These are phyloP conservation scores for Marmota flaviventris DNA, from an alignment of 2,113 vertebrate species.

Conservation along the genomic window DNA sequence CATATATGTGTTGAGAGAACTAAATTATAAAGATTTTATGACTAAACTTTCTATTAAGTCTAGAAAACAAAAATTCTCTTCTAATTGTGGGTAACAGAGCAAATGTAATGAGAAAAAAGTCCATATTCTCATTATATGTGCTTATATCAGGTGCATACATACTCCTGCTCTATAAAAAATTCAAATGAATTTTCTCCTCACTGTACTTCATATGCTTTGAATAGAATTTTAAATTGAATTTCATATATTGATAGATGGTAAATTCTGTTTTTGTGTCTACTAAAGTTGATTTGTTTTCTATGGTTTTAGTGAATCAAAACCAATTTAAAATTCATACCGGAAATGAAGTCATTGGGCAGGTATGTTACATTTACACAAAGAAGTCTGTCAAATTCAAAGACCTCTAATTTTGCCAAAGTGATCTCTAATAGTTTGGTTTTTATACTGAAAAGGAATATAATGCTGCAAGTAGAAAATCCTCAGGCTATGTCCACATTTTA, in stretches of 20 bases:
- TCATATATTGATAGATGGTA: slow-evolving; percentile 37
- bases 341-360: slow-evolving; percentile 16
- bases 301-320: neutral
- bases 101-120: neutral
- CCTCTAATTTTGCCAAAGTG: accelerated
- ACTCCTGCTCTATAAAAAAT: neutral
- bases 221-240: slow-evolving; percentile 61
- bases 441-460: neutral
- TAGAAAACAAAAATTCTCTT: neutral
- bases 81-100: neutral
- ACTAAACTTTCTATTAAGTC: neutral
- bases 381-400: neutral
- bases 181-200: slow-evolving; percentile 15
- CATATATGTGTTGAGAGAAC: neutral
- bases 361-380: neutral
- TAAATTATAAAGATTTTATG: neutral
- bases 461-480: neutral
- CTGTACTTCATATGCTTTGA: slow-evolving; percentile 62
- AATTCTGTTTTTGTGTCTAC: slow-evolving; percentile 33
- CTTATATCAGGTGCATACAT: slow-evolving; percentile 5
- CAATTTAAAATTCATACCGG: neutral
- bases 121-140: slow-evolving; percentile 49
- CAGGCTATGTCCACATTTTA: neutral
- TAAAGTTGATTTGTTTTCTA: neutral
- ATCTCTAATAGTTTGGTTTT: neutral